These are phyloP conservation scores for Thripadectes ignobilis DNA, from an alignment of 2,797 vertebrate genomes.

Conservation along the genomic window DNA sequence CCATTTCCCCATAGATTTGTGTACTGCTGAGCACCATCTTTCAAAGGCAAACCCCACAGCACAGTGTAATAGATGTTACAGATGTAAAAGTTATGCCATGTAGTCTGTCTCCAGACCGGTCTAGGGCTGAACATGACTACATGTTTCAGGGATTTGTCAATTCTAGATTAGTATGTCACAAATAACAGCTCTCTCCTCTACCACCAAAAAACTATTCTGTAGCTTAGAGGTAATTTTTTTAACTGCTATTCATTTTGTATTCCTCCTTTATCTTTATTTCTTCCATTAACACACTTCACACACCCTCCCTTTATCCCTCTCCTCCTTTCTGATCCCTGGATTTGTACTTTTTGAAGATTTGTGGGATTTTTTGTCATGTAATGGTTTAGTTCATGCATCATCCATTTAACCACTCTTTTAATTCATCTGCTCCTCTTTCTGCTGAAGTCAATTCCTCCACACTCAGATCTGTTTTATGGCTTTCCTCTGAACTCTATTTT, in stretches of 20 bases:
- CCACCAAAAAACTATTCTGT: not conserved
- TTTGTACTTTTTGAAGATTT: constrained; percentile 17
- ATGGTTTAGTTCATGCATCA: not conserved
- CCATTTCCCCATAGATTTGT: constrained; percentile 23
- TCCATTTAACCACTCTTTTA: not conserved
- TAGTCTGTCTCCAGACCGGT: not conserved
- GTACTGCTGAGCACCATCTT: constrained; percentile 26
- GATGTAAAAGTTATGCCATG: constrained; percentile 48
- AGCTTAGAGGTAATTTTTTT: not conserved
- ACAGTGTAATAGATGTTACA: constrained; percentile 34
- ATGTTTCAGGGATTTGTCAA: constrained; percentile 45
- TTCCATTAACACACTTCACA: not conserved
- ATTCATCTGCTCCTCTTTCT: not conserved
- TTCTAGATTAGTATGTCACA: constrained; percentile 48
- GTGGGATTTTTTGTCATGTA: not conserved
- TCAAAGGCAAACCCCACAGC: constrained; percentile 39
- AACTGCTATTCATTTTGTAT: not conserved
- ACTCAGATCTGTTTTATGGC: not conserved
- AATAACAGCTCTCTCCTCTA: constrained; percentile 27
- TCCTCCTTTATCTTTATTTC: constrained; percentile 15
- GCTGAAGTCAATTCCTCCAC: not conserved
- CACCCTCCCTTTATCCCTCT: not conserved
- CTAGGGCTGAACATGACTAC: not conserved
- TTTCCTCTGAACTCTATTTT: constrained; percentile 3
- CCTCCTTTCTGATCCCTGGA: not conserved